These are phyloP conservation scores for Paradisaea rubra DNA, from an alignment of 2,113 vertebrate genomes.

Conservation along the genomic window DNA sequence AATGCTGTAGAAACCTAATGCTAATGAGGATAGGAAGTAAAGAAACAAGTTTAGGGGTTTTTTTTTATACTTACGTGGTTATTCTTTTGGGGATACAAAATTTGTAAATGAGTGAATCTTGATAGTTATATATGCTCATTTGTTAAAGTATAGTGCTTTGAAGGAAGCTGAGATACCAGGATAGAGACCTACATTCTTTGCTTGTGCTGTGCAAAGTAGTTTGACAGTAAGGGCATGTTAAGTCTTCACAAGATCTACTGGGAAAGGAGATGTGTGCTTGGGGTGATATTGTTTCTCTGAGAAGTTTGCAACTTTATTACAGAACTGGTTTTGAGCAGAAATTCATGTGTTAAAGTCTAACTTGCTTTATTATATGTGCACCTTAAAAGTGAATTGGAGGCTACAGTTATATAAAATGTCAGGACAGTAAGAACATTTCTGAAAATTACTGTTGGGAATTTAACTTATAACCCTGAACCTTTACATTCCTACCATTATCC, in stretches of 20 bases:
- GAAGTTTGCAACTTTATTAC: not conserved
- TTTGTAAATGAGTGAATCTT: not conserved
- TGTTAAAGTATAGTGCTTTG: not conserved
- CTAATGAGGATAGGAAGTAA: not conserved
- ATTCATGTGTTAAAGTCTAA: not conserved
- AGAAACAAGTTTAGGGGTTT: fast-evolving
- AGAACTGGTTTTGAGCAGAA: not conserved
- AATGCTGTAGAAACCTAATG: not conserved
- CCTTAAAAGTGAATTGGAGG: not conserved
- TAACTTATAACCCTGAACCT: not conserved
- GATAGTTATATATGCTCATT: not conserved
- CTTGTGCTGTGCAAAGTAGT: not conserved
- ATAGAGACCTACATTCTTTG: fast-evolving
- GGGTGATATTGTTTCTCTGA: not conserved
- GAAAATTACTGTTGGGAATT: not conserved
- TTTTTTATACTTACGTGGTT: not conserved
- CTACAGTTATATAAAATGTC: not conserved
- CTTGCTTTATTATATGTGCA: not conserved
- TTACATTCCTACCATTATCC: not conserved
- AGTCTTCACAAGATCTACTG: not conserved
- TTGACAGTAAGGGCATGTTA: not conserved
- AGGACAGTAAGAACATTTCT: not conserved
- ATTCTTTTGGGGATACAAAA: not conserved
- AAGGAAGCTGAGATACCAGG: not conserved
- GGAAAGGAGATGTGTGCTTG: not conserved